phyloP scores from a whole-genome alignment of 2,113 vertebrate genomes.

The Ivindomyrus marchei region DNA sequence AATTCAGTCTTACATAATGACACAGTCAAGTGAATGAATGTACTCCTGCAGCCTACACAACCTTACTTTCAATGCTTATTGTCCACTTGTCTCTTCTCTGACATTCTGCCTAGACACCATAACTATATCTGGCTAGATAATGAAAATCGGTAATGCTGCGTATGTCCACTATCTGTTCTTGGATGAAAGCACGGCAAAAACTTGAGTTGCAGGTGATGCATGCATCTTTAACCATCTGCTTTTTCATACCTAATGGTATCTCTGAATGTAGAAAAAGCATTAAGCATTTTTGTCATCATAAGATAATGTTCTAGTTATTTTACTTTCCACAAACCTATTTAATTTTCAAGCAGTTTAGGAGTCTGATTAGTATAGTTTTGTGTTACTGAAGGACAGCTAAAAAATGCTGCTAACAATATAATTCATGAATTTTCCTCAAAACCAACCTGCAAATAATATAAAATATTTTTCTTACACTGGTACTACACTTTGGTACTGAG shows the following conservation, averaged over 20 bases:
- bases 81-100: background rate
- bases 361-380: background rate
- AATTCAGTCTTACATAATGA: background rate
- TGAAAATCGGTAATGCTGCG: background rate
- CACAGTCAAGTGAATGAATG: background rate
- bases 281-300: background rate
- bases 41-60: background rate
- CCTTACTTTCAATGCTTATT: background rate
- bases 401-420: background rate
- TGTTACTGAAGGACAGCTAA: background rate
- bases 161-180: background rate
- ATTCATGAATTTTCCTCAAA: background rate
- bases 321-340: background rate
- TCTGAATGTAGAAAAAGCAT: background rate
- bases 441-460: background rate
- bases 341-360: background rate
- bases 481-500: background rate
- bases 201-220: background rate
- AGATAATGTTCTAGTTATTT: background rate
- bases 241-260: background rate
- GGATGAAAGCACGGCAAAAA: background rate
- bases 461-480: background rate
- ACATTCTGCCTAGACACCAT: background rate
- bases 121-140: slow-evolving; percentile 15
- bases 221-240: background rate